Evolutionary conservation across 2,113 vertebrate genomes (phyloP), one percentile per base, ranked within the genome.

Genomic region (Plectropomus leopardus): DNA sequence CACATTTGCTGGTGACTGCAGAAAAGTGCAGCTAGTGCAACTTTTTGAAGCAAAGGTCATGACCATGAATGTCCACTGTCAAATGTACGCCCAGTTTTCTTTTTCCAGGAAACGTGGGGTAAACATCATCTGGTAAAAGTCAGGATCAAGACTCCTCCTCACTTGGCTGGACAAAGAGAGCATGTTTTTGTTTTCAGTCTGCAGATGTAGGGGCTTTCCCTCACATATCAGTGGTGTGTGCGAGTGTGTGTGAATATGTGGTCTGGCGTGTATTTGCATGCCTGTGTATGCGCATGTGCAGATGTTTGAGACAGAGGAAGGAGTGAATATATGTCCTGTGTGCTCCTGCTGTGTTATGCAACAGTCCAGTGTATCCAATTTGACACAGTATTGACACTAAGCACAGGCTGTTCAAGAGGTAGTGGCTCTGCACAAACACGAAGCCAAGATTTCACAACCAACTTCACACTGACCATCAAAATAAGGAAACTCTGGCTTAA

Each of bases 121-220:
- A 87, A 92, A 91, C 92, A 89, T 80, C 77, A 76, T 84, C 80
- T 89, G 86, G 54, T 84, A 57, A 70, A 86, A 88, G 82, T 88
- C 78, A 83, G 48, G 74, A 6, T 48, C 45, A 45, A 71, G 72
- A 76, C 81, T 89, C 92, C 88, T 79, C 88, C 91, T 85, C 68
- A 47, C 26, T 83, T 87, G 88, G 85, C 82, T 53, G 63, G 15
- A 72, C 53, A 73, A 0, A 28, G 48, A 45, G 75, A 74, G 72
- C 1, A n/a, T 82, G 82, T 92, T 90, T 66, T 83, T 87, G 72
- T 89, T 76, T 83, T 83, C 74, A 76, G 63, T 64, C 83, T 86
- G 87, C 88, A 86, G 75, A 84, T 85, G 76, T 70, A 57, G 67
- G 30, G 24, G 32, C 76, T 83, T 74, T 89, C 70, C 85, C 77